These are phyloP conservation scores for Caenorhabditis japonica DNA, from an alignment of 2,888 invertebrate species.

Conservation along the genomic window DNA sequence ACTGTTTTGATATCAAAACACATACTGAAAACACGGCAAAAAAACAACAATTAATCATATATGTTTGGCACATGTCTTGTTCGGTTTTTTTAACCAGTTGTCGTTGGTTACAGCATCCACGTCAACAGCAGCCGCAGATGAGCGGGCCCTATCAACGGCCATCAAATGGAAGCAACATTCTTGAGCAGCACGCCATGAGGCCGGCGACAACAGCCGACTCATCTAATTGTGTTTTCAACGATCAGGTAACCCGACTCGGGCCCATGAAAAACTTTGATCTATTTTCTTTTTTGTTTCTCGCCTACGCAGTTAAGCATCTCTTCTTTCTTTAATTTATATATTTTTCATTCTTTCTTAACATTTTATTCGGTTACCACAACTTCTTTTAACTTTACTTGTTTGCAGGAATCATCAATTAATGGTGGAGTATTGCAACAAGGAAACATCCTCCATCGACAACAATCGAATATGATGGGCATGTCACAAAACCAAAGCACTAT, in stretches of 20 bases:
- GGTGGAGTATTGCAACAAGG: conserved; percentile 27
- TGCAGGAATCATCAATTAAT: conserved; percentile 46
- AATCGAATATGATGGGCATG: conserved; percentile 36
- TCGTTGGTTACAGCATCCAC: conserved; percentile 43
- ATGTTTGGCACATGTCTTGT: conserved; percentile 35
- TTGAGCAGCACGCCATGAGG: conserved; percentile 48
- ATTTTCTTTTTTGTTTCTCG: conserved; percentile 41
- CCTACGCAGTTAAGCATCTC: conserved; percentile 14
- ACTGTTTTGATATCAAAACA: too few relatives aligned
- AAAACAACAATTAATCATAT: conserved; percentile 23
- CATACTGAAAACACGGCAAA: too few relatives aligned
- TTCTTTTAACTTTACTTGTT: conserved; percentile 17
- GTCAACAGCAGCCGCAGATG: conserved; percentile 49
- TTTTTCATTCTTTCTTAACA: too few relatives aligned
- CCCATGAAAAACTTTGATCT: conserved; percentile 41
- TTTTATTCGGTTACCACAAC: conserved; percentile 6
- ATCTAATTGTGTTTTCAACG: conserved; percentile 50
- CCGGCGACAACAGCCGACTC: conserved; percentile 50
- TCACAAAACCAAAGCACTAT: conserved; percentile 8
- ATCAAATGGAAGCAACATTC: conserved; percentile 49
- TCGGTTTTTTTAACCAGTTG: conserved; percentile 24
- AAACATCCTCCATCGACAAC: conserved; percentile 23
- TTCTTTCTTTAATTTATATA: too few relatives aligned
- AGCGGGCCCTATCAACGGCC: conserved; percentile 47
- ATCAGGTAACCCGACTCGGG: conserved; percentile 43